These are phyloP conservation scores for Pyrgilauda ruficollis DNA, from an alignment of 2,113 vertebrate genomes.

Conservation along the genomic window DNA sequence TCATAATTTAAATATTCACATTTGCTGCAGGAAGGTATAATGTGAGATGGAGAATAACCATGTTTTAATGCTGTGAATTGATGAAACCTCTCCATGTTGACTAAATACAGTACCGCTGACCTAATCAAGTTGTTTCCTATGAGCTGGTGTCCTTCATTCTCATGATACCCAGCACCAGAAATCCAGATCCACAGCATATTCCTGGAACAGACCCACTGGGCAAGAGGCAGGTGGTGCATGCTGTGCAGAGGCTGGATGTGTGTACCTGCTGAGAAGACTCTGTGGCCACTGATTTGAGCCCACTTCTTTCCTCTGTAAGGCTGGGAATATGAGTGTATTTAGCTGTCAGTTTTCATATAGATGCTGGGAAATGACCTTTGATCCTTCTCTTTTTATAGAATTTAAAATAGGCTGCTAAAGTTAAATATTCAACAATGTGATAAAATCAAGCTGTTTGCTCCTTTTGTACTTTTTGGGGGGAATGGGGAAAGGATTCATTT, in stretches of 20 bases:
- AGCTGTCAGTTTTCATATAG: not conserved
- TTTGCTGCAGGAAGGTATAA: not conserved
- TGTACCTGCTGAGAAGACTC: not conserved
- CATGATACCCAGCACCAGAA: not conserved
- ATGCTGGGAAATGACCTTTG: not conserved
- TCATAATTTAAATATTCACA: not conserved
- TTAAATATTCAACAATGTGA: not conserved
- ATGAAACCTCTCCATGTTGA: not conserved
- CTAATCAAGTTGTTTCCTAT: not conserved
- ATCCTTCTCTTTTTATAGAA: not conserved
- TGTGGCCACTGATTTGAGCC: not conserved
- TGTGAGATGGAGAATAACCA: not conserved
- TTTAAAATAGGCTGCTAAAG: not conserved
- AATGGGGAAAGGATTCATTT: not conserved
- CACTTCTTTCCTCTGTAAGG: not conserved
- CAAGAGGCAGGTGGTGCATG: not conserved
- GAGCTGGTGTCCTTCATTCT: not conserved
- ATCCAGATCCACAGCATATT: not conserved
- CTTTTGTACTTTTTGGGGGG: accelerated
- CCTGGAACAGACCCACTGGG: not conserved
- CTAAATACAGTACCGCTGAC: not conserved
- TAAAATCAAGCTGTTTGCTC: not conserved
- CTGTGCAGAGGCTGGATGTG: not conserved
- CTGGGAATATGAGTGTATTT: not conserved
- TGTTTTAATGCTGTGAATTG: not conserved